Percentiles rank a stretch among this genome's conserved stretches.
These are phyloP conservation scores for Diadema setosum DNA, from an alignment of 35 echinoderm and acorn worm species.

Conservation along the genomic window DNA sequence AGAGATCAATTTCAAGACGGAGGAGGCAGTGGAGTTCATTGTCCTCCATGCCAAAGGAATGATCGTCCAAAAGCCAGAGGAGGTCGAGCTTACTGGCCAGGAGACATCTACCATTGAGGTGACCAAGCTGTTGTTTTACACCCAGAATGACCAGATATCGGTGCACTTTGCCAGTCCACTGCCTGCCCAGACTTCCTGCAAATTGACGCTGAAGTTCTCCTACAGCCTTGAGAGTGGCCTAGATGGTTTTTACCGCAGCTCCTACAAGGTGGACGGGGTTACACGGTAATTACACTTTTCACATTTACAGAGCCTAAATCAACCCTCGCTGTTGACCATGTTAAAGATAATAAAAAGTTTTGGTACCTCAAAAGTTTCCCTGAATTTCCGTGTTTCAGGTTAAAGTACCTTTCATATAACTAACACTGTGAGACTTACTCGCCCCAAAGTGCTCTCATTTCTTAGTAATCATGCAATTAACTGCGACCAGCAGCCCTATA, in stretches of 20 bases:
- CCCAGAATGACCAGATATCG: conserved; percentile 24
- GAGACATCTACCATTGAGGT: not conserved
- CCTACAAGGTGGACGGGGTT: conserved; percentile 31
- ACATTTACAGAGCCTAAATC: too few relatives aligned
- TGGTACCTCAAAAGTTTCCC: too few relatives aligned
- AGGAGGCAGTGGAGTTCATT: conserved; percentile 2
- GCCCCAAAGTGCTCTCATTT: too few relatives aligned
- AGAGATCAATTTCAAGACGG: not conserved
- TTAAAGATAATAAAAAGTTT: too few relatives aligned
- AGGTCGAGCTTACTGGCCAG: not conserved
- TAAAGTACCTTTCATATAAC: too few relatives aligned
- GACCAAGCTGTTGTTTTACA: conserved; percentile 12
- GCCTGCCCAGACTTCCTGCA: not conserved
- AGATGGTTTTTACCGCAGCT: conserved; percentile 77
- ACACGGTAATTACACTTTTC: conserved; percentile 72
- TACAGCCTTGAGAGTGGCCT: conserved; percentile 35
- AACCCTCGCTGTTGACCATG: too few relatives aligned
- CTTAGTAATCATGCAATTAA: too few relatives aligned
- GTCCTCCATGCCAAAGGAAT: conserved; percentile 71
- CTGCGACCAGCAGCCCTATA: too few relatives aligned
- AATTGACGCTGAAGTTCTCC: conserved; percentile 39
- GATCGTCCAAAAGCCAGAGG: conserved; percentile 2
- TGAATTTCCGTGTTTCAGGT: too few relatives aligned
- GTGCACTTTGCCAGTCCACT: conserved; percentile 40
- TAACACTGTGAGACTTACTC: too few relatives aligned